phyloP scores from a whole-genome alignment of 1,140 invertebrate species.

The Trichonephila clavipes region DNA sequence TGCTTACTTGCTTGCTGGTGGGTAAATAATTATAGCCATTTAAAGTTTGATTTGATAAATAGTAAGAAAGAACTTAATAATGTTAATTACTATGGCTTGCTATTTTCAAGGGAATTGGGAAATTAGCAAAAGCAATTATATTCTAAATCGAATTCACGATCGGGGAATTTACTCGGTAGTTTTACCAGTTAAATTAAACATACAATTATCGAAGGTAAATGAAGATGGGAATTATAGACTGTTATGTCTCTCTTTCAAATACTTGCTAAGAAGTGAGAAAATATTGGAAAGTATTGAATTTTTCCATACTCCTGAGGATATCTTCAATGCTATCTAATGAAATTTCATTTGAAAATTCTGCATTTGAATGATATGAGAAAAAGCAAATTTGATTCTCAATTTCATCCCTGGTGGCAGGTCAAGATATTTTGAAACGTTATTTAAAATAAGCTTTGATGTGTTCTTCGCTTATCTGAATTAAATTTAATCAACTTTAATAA shows the following conservation, averaged over 20 bases:
- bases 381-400: neutral
- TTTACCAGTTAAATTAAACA: slow-evolving; percentile 12
- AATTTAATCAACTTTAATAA: neutral
- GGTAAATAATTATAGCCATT: neutral
- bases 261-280: neutral
- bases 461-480: neutral
- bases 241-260: neutral
- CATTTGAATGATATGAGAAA: neutral
- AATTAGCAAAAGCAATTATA: slow-evolving; percentile 48
- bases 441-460: neutral
- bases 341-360: neutral
- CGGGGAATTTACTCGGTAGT: slow-evolving; percentile 10
- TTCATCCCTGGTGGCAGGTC: neutral
- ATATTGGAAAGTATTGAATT: neutral
- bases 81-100: slow-evolving; percentile 29
- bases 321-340: neutral
- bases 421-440: neutral
- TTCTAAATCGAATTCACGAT: slow-evolving; percentile 24
- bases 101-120: neutral
- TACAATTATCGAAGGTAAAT: neutral
- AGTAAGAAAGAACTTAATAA: neutral
- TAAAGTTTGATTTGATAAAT: neutral
- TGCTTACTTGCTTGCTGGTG: neutral
- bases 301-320: neutral
- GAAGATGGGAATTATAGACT: slow-evolving; percentile 22